Conservation (phyloP, 2,797 vertebrate species). For the Phataginus tetradactyla region DNA sequence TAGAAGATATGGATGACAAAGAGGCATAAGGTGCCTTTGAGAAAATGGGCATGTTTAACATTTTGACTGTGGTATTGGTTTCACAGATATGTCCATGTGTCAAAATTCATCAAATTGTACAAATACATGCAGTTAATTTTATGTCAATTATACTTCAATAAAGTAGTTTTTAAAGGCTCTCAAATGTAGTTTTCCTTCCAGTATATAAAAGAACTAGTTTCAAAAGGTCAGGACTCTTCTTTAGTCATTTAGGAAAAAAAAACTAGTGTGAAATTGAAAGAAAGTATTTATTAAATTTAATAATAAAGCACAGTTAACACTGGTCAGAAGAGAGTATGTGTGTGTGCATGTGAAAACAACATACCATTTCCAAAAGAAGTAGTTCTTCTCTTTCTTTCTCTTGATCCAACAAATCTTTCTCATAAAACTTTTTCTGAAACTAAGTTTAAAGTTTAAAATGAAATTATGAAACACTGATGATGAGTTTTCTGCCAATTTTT, state of each 20-base stretch:
- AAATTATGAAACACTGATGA: constrained; percentile 74
- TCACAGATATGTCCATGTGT: neutral
- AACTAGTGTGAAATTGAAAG: neutral
- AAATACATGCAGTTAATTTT: neutral
- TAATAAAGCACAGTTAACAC: constrained; percentile 7
- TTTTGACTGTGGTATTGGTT: neutral
- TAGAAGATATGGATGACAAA: neutral
- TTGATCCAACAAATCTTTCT: constrained; percentile 93
- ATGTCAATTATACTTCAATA: neutral
- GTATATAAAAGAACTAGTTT: constrained; percentile 22
- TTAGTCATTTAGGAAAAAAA: constrained; percentile 32
- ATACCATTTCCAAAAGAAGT: constrained; percentile 95
- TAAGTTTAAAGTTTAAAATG: constrained; percentile 83
- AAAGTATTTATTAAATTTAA: constrained; percentile 24
- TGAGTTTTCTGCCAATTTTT: neutral
- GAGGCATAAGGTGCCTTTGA: too few relatives aligned
- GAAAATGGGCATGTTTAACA: neutral
- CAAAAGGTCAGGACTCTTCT: constrained; percentile 23
- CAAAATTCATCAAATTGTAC: neutral
- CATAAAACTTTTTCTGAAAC: constrained; percentile 94
- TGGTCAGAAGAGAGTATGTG: neutral
- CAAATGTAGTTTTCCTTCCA: neutral
- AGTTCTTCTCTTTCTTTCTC: constrained; percentile 95
- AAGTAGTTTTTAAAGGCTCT: neutral
- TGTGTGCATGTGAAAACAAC: constrained; percentile 61